These are phyloP conservation scores for Anadara kagoshimensis DNA, from an alignment of 1,140 invertebrate species.

Conservation along the genomic window DNA sequence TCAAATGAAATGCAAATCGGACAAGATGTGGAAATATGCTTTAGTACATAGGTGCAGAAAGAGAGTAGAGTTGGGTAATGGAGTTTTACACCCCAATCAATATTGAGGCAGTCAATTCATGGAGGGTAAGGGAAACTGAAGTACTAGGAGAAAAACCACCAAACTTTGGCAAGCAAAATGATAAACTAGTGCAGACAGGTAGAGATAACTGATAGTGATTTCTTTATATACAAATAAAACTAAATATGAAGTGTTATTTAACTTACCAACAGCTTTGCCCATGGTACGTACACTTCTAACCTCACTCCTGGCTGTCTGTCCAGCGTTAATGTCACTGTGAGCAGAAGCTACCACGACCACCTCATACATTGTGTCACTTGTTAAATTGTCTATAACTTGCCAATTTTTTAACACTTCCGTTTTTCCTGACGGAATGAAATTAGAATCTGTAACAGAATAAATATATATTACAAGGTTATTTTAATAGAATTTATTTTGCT, in stretches of 20 bases:
- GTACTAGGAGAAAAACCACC: too few relatives aligned
- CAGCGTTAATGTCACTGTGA: conserved; percentile 3
- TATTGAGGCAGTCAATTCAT: too few relatives aligned
- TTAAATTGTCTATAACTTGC: conserved; percentile 9
- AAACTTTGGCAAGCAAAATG: too few relatives aligned
- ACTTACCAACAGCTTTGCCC: background rate
- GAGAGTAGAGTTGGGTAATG: background rate
- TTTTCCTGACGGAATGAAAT: background rate
- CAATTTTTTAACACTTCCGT: conserved; percentile 14
- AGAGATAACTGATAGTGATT: too few relatives aligned
- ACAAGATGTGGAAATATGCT: too few relatives aligned
- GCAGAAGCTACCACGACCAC: conserved; percentile 19
- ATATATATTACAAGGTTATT: background rate
- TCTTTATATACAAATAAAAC: too few relatives aligned
- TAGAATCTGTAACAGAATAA: too few relatives aligned
- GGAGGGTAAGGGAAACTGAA: too few relatives aligned
- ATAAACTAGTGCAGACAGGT: too few relatives aligned
- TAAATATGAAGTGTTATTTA: too few relatives aligned
- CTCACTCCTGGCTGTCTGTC: background rate
- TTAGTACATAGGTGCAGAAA: background rate
- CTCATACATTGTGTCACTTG: conserved; percentile 11
- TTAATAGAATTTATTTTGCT: background rate
- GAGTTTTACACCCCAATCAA: too few relatives aligned
- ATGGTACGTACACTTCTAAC: background rate
- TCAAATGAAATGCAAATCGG: too few relatives aligned